phyloP scores from a whole-genome alignment of 2,113 vertebrate genomes.

The Psophia crepitans region DNA sequence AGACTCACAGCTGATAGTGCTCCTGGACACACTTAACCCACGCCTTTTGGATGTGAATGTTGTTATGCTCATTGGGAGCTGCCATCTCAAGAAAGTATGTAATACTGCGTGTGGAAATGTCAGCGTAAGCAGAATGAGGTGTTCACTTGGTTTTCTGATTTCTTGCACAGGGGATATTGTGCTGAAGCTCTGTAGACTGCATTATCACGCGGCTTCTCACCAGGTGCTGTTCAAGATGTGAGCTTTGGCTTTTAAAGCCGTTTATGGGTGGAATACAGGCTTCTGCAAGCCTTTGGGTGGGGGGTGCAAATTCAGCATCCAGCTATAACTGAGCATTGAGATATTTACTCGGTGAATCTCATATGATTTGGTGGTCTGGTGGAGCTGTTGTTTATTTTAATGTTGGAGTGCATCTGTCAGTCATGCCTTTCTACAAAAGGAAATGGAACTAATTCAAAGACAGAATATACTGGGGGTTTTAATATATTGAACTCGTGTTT shows the following conservation, averaged over 20 bases:
- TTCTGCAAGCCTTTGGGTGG: not conserved
- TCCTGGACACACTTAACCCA: not conserved
- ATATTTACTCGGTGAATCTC: not conserved
- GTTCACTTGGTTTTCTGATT: not conserved
- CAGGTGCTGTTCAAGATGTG: conserved; percentile 4
- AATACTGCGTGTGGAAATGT: not conserved
- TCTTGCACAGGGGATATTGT: not conserved
- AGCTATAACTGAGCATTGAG: not conserved
- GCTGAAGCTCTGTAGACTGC: not conserved
- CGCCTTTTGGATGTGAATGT: not conserved
- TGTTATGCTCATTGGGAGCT: not conserved
- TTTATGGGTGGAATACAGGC: conserved; percentile 20
- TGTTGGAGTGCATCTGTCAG: not conserved
- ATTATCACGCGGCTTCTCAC: not conserved
- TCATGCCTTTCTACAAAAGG: not conserved
- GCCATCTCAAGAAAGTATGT: not conserved
- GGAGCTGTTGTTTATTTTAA: not conserved
- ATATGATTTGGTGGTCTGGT: not conserved
- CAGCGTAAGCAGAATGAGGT: conserved; percentile 4
- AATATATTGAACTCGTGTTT: not conserved
- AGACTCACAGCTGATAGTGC: not conserved
- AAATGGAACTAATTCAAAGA: not conserved
- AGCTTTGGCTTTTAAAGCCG: conserved; percentile 7
- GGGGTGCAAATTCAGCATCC: not conserved
- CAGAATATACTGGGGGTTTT: not conserved